Evolutionary conservation across 1,140 invertebrate species (phyloP), one percentile per base, ranked within the genome.

Genomic region (Drosophila ananassae): DNA sequence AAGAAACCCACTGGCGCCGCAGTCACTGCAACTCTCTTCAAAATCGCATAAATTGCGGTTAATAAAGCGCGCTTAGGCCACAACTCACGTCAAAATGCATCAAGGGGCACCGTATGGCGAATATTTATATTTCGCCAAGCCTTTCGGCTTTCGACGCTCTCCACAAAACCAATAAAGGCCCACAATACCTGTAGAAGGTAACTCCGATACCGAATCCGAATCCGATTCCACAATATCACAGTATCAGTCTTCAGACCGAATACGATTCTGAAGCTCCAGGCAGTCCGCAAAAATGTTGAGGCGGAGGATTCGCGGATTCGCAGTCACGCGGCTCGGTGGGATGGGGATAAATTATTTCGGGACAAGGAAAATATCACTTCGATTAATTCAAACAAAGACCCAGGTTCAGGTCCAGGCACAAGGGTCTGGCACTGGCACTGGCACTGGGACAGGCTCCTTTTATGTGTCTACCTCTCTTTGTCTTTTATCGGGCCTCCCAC

Each of bases 281-380:
- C 77, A 66, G 73, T 66, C 32, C 30, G 13, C 39, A 28, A 28
- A 28, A 28, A 28, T 28, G 39, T n/a, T 6, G 39, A 17, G 25
- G 39, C 12, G 54, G 3, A 7, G 17, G n/a, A 32, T 13, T 30
- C 44, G 44, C 17, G 9, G 61, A 32, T 10, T 30, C 44, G 44
- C 17, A 21, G 44, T 46, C 46, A 37, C 51, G 47, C 63, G 47
- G 63, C 59, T 34, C 63, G 63, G 46, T 50, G 39, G 53, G 64
- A 44, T 53, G 17, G 71, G 66, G 72, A 89, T 89, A 89, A 89
- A 89, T 89, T 89, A 89, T 89, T 89, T 89, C 58, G 83, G 83
- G 83, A 89, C 83, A 89, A 89, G 83, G 79, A 89, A 89, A 89
- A 89, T 89, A 89, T 89, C 83, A 89, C 83, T 89, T 89, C 83